Conservation (phyloP, 2,888 invertebrate genomes). For the Eulithis prunata region DNA sequence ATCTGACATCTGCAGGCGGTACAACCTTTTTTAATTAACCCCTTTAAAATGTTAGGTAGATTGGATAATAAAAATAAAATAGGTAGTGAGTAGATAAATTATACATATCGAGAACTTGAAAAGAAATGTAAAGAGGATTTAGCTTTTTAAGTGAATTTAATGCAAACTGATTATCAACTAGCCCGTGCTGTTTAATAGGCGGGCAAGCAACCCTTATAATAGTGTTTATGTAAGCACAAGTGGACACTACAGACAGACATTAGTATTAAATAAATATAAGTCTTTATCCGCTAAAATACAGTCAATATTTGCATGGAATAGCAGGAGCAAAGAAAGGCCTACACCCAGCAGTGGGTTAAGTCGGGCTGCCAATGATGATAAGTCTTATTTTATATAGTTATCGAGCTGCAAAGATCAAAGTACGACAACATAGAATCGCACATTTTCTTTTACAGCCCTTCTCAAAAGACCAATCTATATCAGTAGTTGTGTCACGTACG, state of each 20-base stretch:
- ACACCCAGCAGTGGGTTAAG: no score
- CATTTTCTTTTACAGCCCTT: not conserved
- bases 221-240: not conserved
- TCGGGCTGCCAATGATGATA: no score
- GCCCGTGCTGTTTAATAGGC: not conserved
- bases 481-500: conserved; percentile 16
- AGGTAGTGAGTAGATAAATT: no score
- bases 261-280: no score
- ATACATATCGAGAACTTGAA: no score
- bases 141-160: not conserved
- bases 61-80: no score
- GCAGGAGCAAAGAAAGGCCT: no score
- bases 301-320: no score
- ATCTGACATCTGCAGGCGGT: not conserved
- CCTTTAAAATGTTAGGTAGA: no score
- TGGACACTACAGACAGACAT: not conserved
- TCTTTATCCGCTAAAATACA: no score
- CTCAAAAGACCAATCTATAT: not conserved
- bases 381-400: no score
- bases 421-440: not conserved
- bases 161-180: conserved; percentile 11
- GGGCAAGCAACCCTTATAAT: not conserved
- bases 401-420: not conserved
- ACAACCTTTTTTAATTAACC: not conserved
- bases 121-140: not conserved